A percentile compares a stretch with the other conserved stretches of the same genome.
These are phyloP conservation scores for Forbesichthys agassizii DNA, from an alignment of 2,113 vertebrate species.

Conservation along the genomic window DNA sequence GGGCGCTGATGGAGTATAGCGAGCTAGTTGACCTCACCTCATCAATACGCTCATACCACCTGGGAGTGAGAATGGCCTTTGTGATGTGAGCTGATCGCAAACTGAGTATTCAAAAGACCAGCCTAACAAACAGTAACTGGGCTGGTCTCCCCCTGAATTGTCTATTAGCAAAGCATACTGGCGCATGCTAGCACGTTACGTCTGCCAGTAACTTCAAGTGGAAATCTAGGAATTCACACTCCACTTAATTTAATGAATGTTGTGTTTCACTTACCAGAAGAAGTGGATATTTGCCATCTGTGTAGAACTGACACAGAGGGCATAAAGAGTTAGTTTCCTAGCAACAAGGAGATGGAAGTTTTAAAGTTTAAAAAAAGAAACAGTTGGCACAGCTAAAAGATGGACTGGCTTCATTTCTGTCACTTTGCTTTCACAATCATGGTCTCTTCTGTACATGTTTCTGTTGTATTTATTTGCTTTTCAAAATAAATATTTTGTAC, in stretches of 20 bases:
- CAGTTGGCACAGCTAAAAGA: conserved; percentile 13
- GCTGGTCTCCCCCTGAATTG: too few relatives aligned
- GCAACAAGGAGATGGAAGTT: conserved; percentile 52
- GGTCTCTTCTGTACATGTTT: conserved; percentile 31
- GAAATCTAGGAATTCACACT: neutral
- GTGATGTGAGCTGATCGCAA: conserved; percentile 13
- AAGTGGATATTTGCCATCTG: conserved; percentile 34
- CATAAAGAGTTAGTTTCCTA: conserved; percentile 56
- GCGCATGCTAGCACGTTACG: too few relatives aligned
- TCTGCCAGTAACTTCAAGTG: neutral
- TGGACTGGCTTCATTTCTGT: conserved; percentile 28
- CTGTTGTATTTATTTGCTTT: conserved; percentile 26
- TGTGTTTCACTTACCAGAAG: neutral
- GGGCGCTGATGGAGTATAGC: conserved; percentile 36
- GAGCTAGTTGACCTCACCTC: neutral
- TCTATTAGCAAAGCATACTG: too few relatives aligned
- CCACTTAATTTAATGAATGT: neutral
- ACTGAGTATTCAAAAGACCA: conserved; percentile 2
- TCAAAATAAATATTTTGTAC: conserved; percentile 49
- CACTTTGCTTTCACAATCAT: conserved; percentile 7
- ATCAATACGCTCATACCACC: conserved; percentile 27
- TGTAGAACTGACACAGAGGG: conserved; percentile 53
- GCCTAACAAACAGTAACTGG: too few relatives aligned
- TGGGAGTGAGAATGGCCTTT: conserved; percentile 15
- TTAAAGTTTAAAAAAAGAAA: neutral